These are phyloP conservation scores for Brachynemurus nebulosus DNA, from an alignment of 2,888 invertebrate genomes.

Conservation along the genomic window DNA sequence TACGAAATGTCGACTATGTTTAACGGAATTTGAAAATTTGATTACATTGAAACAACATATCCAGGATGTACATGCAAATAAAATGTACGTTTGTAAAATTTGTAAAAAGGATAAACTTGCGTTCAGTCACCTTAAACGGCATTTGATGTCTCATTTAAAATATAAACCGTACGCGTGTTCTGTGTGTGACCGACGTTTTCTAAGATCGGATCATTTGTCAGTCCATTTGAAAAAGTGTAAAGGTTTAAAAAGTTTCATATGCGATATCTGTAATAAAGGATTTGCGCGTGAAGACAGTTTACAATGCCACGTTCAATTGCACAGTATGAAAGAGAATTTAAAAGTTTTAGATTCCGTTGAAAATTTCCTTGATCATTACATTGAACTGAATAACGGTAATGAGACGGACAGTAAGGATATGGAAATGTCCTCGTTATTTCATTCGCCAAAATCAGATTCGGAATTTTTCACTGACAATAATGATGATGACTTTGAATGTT, in stretches of 20 bases:
- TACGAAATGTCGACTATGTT: slow-evolving; percentile 30
- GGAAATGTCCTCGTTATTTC: not conserved
- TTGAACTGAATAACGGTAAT: slow-evolving; percentile 22
- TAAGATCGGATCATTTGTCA: slow-evolving; percentile 26
- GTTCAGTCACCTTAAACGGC: slow-evolving; percentile 33
- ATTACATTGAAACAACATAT: slow-evolving; percentile 30
- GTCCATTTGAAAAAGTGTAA: slow-evolving; percentile 28
- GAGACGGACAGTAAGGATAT: not conserved
- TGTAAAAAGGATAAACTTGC: slow-evolving; percentile 35
- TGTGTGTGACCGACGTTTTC: slow-evolving; percentile 31
- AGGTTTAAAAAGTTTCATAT: slow-evolving; percentile 29
- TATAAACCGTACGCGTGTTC: slow-evolving; percentile 31
- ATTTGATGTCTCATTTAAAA: slow-evolving; percentile 32
- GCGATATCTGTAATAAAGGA: slow-evolving; percentile 33
- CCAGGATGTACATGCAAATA: slow-evolving; percentile 26
- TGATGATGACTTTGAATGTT: not conserved
- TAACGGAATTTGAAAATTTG: slow-evolving; percentile 28
- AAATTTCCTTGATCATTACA: slow-evolving; percentile 31
- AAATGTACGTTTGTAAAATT: slow-evolving; percentile 29
- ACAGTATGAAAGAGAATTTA: slow-evolving; percentile 26
- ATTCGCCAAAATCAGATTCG: not conserved
- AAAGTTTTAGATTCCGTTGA: slow-evolving; percentile 31
- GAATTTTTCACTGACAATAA: not conserved
- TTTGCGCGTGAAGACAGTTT: slow-evolving; percentile 31
- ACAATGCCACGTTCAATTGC: slow-evolving; percentile 28